Base-by-base conservation (phyloP, 2,113 vertebrate species). In the Catharus bicknelli region DNA sequence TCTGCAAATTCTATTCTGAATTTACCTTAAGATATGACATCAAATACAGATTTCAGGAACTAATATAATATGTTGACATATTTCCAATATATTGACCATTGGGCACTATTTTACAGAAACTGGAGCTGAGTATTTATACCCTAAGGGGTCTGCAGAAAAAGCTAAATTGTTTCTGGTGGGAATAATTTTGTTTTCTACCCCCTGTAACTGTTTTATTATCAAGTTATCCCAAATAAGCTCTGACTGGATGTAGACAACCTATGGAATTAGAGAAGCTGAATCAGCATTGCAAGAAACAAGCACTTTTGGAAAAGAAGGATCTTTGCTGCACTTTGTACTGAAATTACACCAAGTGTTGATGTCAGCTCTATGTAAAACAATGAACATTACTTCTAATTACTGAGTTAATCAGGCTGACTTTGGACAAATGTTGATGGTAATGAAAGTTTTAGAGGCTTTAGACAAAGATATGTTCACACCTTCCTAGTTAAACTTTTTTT, bases 241-340 rank as follows among this genome's bases (percentile, higher is more conserved):
- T 77, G 43, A 69, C 10, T 86, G 32, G 8, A 50, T 50, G 16
- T 73, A 19, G 11, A 43, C 20, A 36, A 2, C 23, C 47, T 50
- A 5, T 43, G 29, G 43, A 83, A 80, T 51, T 57, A 79, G 68
- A 83, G 22, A 72, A 88, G 40, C 57, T 92, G 89, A 95, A 94
- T 94, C 93, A 89, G 67, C 47, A 59, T 16, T 94, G 38, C 68
- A 88, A 73, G 81, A 92, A 89, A 61, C 20, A 75, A 51, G 45
- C 45, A n/a, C 23, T 79, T 95, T 68, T 68, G 69, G 82, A 68
- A 94, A 93, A 96, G 59, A 38, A 92, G 70, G 25, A 73, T 83
- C 36, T 91, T 57, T 30, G 17, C 9, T 83, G 40, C 17, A 22
- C 19, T 82, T 47, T 58, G 30, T 86, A 66, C 22, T 82, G 94